Evolutionary conservation across 2,888 invertebrate species (phyloP), one percentile per base, ranked within the genome.

Genomic region (Trachelus stipa): DNA sequence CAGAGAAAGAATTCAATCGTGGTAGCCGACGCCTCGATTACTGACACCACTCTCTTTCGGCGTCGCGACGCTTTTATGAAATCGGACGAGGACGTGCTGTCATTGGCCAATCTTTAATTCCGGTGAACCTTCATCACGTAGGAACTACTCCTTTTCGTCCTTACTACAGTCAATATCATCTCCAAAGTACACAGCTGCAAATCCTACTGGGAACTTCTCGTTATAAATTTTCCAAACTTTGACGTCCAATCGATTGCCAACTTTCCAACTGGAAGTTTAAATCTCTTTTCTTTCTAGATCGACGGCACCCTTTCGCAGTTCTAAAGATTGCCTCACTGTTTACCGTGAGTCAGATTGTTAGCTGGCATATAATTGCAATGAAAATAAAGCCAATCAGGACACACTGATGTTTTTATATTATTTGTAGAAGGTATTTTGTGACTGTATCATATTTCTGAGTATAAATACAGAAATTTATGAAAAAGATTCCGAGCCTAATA

Each of bases 271-370:
- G 83, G 76, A 85, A 88, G 83, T 86, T 88, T 83, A 82, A 85
- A 87, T 87, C 88, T 86, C 87, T 88, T 88, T 88, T 86, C 87
- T 87, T 86, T 88, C 85, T 87, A 87, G 87, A 87, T 88, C 86
- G 84, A 73, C 78, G 83, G 82, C 83, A 83, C 85, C 86, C 85
- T 84, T 84, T 84, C 34, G 15, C 71, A 71, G 23, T 23, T 56
- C 56, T 23, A 56, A 56, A 23, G 23, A 56, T 56, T 23, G 56
- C 1, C 23, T 56, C 56, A 23, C 56, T 56, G 56, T 56, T 56
- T 56, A 56, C 56, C 23, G 23, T 56, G 23, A 56, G 56, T 56
- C 56, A 56, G 23, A 56, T 56, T 23, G 56, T 56, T 56, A 56
- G 23, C 56, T 9, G 9, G 15, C 9, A 23, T 9, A 23, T 6